These are phyloP conservation scores for Apis dorsata DNA, from an alignment of 1,140 invertebrate genomes.

Conservation along the genomic window DNA sequence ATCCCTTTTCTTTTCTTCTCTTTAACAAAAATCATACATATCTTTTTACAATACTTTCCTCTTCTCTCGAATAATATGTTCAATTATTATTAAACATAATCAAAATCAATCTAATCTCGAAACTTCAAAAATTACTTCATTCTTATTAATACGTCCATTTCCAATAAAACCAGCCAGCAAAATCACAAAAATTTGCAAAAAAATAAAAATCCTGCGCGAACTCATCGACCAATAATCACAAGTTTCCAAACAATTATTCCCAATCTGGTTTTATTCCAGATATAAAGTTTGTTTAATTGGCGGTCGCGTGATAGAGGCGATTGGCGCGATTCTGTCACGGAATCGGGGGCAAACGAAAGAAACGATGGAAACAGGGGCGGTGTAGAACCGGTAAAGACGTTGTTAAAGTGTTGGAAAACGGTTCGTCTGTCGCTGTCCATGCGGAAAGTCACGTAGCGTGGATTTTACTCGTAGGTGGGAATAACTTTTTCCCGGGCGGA, in stretches of 20 bases:
- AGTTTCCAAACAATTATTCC: neutral
- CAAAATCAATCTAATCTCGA: too few relatives aligned
- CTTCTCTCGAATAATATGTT: too few relatives aligned
- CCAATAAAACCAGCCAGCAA: neutral
- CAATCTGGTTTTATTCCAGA: too few relatives aligned
- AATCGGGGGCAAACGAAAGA: neutral
- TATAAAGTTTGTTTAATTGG: conserved; percentile 7
- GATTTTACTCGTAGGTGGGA: conserved; percentile 66
- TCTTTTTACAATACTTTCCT: too few relatives aligned
- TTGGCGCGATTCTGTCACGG: neutral
- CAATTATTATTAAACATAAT: too few relatives aligned
- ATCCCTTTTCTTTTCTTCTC: too few relatives aligned
- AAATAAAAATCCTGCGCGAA: neutral
- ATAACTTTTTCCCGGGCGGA: conserved; percentile 64
- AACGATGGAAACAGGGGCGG: neutral
- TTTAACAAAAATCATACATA: too few relatives aligned
- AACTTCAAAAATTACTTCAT: too few relatives aligned
- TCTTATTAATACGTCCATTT: too few relatives aligned
- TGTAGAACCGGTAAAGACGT: conserved; percentile 51
- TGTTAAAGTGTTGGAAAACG: conserved; percentile 61
- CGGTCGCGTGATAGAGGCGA: neutral
- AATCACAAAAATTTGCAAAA: neutral
- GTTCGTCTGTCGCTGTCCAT: conserved; percentile 62
- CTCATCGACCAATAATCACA: neutral
- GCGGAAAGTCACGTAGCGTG: conserved; percentile 67